Conservation (phyloP, 2,888 invertebrate genomes). For the Drosophila rellima region DNA sequence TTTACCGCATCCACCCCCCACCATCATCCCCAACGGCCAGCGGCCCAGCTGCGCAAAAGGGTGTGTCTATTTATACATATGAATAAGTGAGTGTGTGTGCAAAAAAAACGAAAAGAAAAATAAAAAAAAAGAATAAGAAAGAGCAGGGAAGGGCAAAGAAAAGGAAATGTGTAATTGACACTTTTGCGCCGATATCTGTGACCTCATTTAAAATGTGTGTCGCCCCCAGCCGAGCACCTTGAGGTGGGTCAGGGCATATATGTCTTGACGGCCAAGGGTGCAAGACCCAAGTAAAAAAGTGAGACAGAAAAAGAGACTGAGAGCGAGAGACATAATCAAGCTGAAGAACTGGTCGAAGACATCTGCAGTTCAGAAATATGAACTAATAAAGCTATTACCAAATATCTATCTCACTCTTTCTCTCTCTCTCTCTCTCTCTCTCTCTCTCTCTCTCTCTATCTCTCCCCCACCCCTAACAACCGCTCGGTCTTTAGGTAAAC, state of each 20-base stretch:
- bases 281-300: background rate
- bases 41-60: constrained; percentile 41
- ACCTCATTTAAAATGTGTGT: constrained; percentile 80
- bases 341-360: background rate
- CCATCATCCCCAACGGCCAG: constrained; percentile 36
- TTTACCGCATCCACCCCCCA: background rate
- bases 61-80: constrained; percentile 6
- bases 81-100: constrained; percentile 10
- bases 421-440: background rate
- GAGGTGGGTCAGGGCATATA: constrained; percentile 73
- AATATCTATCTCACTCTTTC: background rate
- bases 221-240: constrained; percentile 53
- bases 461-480: background rate
- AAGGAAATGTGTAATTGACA: constrained; percentile 77
- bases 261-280: constrained; percentile 50
- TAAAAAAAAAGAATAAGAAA: constrained; percentile 14
- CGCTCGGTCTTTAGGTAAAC: no score
- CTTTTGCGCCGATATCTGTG: constrained; percentile 77
- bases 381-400: background rate
- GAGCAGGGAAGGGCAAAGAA: constrained; percentile 2
- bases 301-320: background rate
- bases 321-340: background rate
- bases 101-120: constrained; percentile 5
- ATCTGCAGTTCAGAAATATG: constrained; percentile 3
- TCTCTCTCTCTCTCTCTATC: background rate